These are phyloP conservation scores for Drosophila leonis DNA, from an alignment of 2,888 invertebrate genomes.

Conservation along the genomic window DNA sequence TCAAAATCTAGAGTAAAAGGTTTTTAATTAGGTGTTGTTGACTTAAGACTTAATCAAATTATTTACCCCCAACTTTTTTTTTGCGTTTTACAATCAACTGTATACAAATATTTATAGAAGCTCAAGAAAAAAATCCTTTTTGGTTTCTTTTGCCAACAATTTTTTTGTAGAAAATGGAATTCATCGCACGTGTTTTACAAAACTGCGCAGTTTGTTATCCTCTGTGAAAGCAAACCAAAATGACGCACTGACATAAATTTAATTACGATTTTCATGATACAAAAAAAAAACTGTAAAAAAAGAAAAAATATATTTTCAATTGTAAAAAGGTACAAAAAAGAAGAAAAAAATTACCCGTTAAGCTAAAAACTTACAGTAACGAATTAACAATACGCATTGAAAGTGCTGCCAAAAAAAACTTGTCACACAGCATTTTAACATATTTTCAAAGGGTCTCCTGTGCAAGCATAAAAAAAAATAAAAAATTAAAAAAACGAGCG, in stretches of 20 bases:
- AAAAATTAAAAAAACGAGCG: slow-evolving; percentile 29
- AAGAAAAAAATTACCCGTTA: slow-evolving; percentile 24
- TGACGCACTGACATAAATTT: slow-evolving; percentile 67
- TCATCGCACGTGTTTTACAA: slow-evolving; percentile 20
- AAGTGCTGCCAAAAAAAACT: slow-evolving; percentile 57
- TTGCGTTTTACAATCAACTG: background rate
- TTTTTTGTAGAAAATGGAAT: slow-evolving; percentile 4
- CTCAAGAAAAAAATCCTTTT: background rate
- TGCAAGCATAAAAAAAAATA: slow-evolving; percentile 11
- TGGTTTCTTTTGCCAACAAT: background rate
- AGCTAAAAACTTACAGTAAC: slow-evolving; percentile 53
- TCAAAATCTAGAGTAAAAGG: background rate
- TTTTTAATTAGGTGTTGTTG: slow-evolving; percentile 2
- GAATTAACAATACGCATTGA: slow-evolving; percentile 55
- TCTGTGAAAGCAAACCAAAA: slow-evolving; percentile 42
- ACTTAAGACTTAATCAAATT: background rate
- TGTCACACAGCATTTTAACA: slow-evolving; percentile 68
- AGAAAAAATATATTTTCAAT: slow-evolving; percentile 19
- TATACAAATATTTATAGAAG: slow-evolving; percentile 27
- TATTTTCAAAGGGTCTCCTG: slow-evolving; percentile 48
- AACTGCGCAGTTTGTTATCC: slow-evolving; percentile 60
- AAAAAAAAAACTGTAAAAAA: slow-evolving; percentile 46
- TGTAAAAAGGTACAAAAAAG: slow-evolving; percentile 48
- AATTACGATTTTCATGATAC: slow-evolving; percentile 67
- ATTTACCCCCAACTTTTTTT: background rate